Percentiles rank a stretch among this genome's conserved stretches.
Conservation (phyloP, 2,888 invertebrate genomes). For the Plagodis dolabraria region DNA sequence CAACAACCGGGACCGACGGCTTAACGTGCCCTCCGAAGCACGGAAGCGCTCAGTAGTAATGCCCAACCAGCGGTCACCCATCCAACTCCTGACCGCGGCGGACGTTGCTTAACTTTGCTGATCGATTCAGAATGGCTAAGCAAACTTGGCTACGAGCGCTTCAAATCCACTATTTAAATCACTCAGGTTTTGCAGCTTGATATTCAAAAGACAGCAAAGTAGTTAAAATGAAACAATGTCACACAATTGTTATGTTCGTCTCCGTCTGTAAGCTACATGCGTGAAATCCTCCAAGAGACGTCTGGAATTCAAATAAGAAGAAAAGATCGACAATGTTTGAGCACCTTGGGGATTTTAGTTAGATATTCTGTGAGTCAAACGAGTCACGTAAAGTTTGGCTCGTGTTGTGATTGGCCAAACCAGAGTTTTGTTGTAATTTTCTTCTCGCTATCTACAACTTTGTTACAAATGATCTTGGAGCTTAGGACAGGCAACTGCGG, state of each 20-base stretch:
- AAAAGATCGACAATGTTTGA: constrained; percentile 14
- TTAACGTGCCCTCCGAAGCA: too few relatives aligned
- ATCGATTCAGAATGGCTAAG: too few relatives aligned
- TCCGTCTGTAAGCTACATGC: not conserved
- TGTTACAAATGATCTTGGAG: not conserved
- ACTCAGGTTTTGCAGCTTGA: too few relatives aligned
- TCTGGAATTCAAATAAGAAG: constrained; percentile 23
- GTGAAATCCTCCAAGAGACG: constrained; percentile 6
- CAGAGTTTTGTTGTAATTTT: constrained; percentile 18
- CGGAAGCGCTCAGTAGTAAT: too few relatives aligned
- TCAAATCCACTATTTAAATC: too few relatives aligned
- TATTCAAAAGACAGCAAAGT: not conserved
- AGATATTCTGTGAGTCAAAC: constrained; percentile 17
- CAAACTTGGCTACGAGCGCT: too few relatives aligned
- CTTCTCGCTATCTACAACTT: not conserved
- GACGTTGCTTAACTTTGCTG: too few relatives aligned
- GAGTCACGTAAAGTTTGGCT: constrained; percentile 21
- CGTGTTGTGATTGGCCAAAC: constrained; percentile 26
- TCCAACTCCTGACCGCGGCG: too few relatives aligned
- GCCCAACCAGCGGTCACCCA: too few relatives aligned
- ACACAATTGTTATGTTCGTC: not conserved
- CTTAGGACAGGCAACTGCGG: too few relatives aligned
- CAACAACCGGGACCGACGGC: too few relatives aligned
- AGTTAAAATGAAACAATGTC: too few relatives aligned
- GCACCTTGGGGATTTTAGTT: not conserved